Percentiles rank a stretch among this genome's conserved stretches.
Evolutionary conservation across 2,888 invertebrate species (phyloP).

Genomic region (Phalera bucephala): DNA sequence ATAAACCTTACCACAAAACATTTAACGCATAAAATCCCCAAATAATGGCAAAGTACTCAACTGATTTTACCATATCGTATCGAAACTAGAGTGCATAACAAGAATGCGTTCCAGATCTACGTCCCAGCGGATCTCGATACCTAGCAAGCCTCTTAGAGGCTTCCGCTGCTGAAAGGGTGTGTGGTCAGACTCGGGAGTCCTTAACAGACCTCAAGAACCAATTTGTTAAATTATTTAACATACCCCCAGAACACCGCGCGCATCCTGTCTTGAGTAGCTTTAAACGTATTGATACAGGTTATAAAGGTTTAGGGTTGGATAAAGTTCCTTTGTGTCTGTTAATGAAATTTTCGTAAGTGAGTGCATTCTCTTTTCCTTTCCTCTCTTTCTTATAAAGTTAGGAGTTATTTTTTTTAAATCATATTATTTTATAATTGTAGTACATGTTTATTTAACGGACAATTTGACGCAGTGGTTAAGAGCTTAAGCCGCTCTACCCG

Average conservation of each 20-base stretch:
- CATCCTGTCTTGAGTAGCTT: conserved; percentile 42
- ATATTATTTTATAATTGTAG: no score
- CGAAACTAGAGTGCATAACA: conserved; percentile 22
- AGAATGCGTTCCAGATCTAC: conserved; percentile 29
- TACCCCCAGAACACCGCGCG: conserved; percentile 43
- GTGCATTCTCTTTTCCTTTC: no score
- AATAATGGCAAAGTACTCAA: no score
- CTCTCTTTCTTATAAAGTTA: no score
- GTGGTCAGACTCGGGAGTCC: conserved; percentile 67
- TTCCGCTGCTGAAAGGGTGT: conserved; percentile 71
- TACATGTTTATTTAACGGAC: no score
- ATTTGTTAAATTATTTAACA: conserved; percentile 77
- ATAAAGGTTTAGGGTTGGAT: background rate
- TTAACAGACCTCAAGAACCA: conserved; percentile 69
- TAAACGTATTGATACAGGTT: conserved; percentile 43
- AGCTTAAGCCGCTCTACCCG: no score
- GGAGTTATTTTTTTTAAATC: no score
- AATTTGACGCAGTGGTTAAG: no score
- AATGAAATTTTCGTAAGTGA: no score
- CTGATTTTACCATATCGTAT: no score
- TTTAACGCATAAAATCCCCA: no score
- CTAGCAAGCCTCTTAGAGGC: conserved; percentile 65
- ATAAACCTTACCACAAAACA: no score
- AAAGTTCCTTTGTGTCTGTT: background rate
- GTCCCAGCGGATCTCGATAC: conserved; percentile 57